Evolutionary conservation across 1,140 invertebrate genomes (phyloP).

Genomic region (Euschistus heros): DNA sequence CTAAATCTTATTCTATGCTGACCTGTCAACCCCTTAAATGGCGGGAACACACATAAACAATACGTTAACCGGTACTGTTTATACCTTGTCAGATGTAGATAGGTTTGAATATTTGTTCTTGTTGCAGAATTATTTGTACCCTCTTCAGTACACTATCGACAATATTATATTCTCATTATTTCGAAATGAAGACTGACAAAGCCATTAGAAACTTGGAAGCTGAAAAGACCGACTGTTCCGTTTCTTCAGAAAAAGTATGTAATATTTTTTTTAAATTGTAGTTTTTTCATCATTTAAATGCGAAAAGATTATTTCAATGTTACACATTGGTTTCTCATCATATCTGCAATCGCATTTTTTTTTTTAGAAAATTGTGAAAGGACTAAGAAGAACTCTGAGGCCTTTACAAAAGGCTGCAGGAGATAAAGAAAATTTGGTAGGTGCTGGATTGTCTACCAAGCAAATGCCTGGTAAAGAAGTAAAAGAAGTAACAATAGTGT

Average conservation of each 20-base stretch:
- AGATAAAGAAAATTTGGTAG: conserved; percentile 30
- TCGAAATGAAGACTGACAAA: conserved; percentile 13
- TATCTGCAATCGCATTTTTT: not conserved
- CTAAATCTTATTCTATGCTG: too few relatives aligned
- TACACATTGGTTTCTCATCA: too few relatives aligned
- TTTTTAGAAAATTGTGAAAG: conserved; percentile 20
- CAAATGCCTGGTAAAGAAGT: conserved; percentile 14
- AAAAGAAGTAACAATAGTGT: conserved; percentile 15
- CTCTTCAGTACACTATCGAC: not conserved
- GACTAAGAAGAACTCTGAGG: conserved; percentile 26
- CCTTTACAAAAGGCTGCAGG: conserved; percentile 30
- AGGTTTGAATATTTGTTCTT: too few relatives aligned
- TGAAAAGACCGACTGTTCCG: not conserved
- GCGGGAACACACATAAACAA: too few relatives aligned
- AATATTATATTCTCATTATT: too few relatives aligned
- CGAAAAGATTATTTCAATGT: too few relatives aligned
- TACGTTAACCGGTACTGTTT: too few relatives aligned
- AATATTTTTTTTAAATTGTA: not conserved
- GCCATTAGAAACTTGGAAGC: not conserved
- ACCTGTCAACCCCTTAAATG: too few relatives aligned
- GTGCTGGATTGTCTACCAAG: conserved; percentile 23
- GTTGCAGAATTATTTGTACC: not conserved
- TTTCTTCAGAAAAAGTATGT: not conserved
- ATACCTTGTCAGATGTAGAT: too few relatives aligned
- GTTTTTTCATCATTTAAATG: not conserved